Evolutionary conservation across 2,797 vertebrate genomes (phyloP).

Genomic region (Melanotaenia parkinsoni): DNA sequence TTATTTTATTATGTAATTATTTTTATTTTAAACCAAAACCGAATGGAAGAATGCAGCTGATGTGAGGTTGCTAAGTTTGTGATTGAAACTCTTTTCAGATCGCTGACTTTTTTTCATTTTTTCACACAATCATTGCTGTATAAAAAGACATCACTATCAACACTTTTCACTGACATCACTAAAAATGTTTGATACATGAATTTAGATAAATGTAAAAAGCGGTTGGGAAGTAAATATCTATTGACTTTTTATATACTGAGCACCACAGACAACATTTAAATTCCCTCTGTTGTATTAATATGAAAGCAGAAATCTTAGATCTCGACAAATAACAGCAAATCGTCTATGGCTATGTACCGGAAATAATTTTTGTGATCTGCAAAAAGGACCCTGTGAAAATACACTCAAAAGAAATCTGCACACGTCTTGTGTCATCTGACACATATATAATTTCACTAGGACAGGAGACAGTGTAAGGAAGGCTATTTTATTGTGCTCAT

Average conservation of each 20-base stretch:
- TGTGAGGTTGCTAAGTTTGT: not conserved
- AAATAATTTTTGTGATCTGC: not conserved
- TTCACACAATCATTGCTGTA: no score
- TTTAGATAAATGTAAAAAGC: not conserved
- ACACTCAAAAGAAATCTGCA: slow-evolving; percentile 1
- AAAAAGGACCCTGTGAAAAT: slow-evolving; percentile 14
- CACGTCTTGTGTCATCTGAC: slow-evolving; percentile 2
- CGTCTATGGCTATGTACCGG: not conserved
- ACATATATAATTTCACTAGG: slow-evolving; percentile 49
- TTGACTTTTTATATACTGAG: slow-evolving; percentile 12
- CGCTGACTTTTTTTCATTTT: no score
- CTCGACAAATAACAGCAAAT: slow-evolving; percentile 2
- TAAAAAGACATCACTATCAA: not conserved
- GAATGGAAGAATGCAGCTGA: not conserved
- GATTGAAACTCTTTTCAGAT: not conserved
- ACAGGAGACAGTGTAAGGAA: slow-evolving; percentile 76
- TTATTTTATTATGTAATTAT: not conserved
- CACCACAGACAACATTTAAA: not conserved
- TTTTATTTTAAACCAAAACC: not conserved
- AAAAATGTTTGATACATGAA: not conserved
- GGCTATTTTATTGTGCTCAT: slow-evolving; percentile 87
- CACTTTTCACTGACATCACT: not conserved
- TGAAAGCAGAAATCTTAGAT: slow-evolving; percentile 14
- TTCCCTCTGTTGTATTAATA: not conserved
- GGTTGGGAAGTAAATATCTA: not conserved